Conservation (phyloP, 2,113 vertebrate species). For the Planiliza haematocheilus region DNA sequence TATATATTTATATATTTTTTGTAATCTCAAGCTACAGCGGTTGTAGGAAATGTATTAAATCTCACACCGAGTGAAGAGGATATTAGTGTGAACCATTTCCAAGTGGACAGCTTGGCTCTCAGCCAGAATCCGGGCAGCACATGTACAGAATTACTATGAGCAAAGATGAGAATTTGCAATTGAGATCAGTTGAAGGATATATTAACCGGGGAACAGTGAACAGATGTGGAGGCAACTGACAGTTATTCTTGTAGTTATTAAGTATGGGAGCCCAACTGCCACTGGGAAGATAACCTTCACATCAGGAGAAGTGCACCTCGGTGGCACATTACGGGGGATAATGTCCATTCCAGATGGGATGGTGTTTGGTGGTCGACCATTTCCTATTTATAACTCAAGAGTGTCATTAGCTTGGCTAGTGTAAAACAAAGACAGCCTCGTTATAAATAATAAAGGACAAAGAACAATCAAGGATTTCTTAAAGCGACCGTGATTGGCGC, state of each 20-base stretch:
- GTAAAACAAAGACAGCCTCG: constrained; percentile 37
- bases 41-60: constrained; percentile 59
- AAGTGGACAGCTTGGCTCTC: constrained; percentile 69
- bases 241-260: constrained; percentile 82
- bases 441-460: constrained; percentile 33
- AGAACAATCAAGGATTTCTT: constrained; percentile 1
- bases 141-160: constrained; percentile 63
- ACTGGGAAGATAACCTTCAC: constrained; percentile 81
- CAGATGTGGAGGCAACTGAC: constrained; percentile 82
- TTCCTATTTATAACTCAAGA: constrained; percentile 74
- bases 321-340: constrained; percentile 75
- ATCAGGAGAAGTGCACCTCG: constrained; percentile 68
- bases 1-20: constrained; percentile 27
- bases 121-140: constrained; percentile 44
- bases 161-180: constrained; percentile 72
- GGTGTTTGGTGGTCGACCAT: constrained; percentile 48
- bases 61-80: constrained; percentile 56
- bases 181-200: constrained; percentile 77
- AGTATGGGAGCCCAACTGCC: constrained; percentile 76
- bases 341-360: constrained; percentile 78
- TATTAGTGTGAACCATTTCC: constrained; percentile 56
- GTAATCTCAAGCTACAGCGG: constrained; percentile 43
- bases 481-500: constrained; percentile 3
- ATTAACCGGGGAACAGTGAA: constrained; percentile 77
- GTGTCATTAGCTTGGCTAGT: constrained; percentile 55